Conservation (phyloP, 2,888 invertebrate species). For the Sminthurinus aureus region DNA sequence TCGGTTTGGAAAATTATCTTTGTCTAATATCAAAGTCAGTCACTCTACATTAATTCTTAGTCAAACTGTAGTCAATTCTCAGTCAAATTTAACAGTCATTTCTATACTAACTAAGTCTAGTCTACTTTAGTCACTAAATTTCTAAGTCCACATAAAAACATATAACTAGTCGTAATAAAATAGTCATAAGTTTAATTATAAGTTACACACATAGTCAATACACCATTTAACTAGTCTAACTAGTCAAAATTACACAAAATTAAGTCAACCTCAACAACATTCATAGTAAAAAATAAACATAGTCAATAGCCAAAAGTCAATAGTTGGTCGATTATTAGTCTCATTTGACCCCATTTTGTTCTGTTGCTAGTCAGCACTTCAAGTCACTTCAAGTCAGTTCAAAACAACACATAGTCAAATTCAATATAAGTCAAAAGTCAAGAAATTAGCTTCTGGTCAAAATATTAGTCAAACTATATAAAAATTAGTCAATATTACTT, state of each 20-base stretch:
- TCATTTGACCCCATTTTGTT: neutral
- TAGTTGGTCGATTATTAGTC: neutral
- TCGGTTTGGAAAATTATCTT: neutral
- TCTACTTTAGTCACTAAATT: neutral
- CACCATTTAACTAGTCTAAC: neutral
- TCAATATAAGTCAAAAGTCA: constrained; percentile 7
- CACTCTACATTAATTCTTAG: neutral
- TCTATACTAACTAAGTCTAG: neutral
- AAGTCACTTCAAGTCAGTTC: neutral
- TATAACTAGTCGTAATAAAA: neutral
- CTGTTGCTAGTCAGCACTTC: neutral
- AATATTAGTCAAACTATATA: too few species aligned
- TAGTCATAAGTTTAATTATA: neutral
- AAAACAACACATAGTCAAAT: neutral
- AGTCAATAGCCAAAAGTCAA: neutral
- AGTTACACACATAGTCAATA: neutral
- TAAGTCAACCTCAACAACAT: too few species aligned
- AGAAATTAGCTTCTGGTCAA: neutral
- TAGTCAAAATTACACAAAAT: constrained; percentile 5
- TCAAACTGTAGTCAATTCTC: neutral
- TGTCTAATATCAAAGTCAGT: too few species aligned
- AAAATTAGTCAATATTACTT: too few species aligned
- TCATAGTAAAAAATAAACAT: neutral
- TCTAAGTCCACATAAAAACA: neutral
- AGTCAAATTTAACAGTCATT: neutral